Evolutionary conservation across 2,888 invertebrate genomes (phyloP), one percentile per base, ranked within the genome.

Genomic region (Adela reaumurella): DNA sequence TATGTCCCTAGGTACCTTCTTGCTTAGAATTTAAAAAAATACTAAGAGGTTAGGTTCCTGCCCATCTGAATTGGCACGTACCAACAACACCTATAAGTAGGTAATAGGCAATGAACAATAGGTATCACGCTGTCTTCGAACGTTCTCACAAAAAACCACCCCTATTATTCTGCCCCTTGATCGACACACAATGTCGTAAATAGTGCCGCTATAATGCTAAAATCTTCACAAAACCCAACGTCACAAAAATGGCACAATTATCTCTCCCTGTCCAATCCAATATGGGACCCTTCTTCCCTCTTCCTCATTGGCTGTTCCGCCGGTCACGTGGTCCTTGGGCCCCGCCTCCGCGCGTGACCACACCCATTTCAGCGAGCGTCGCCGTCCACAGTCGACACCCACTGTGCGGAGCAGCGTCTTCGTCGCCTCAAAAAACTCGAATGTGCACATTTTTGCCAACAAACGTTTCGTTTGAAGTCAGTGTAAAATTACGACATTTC

Each of bases 311-410:
- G 35, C n/a, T 14, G 35, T 14, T 35, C 35, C 35, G n/a, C 4
- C 11, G 74, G 77, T 35, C 51, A 28, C 51, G 43, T 43, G 48
- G 51, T 47, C 59, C 69, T 63, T 62, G 63, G 59, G 64, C 71
- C 67, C 79, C 81, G 68, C 81, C 76, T 68, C 63, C 71, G 69
- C 63, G 58, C 61, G 61, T 62, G 59, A 70, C 81, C 68, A 76
- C 77, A 73, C 80, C 79, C 71, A 68, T 65, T 60, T 62, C 61
- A 60, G 63, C 66, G 65, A 68, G 61, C 62, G 58, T 62, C 61
- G 60, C 60, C 60, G 67, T 62, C 60, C 61, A 61, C 60, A 35
- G 64, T 65, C 60, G 64, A 58, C 63, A 60, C 67, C 61, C 62
- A 61, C n/a, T n/a, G n/a, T n/a, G n/a, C n/a, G n/a, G n/a, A n/a